Evolutionary conservation across 2,797 vertebrate genomes (phyloP), one percentile per base, ranked within the genome.

Genomic region (Lophura swinhoii): DNA sequence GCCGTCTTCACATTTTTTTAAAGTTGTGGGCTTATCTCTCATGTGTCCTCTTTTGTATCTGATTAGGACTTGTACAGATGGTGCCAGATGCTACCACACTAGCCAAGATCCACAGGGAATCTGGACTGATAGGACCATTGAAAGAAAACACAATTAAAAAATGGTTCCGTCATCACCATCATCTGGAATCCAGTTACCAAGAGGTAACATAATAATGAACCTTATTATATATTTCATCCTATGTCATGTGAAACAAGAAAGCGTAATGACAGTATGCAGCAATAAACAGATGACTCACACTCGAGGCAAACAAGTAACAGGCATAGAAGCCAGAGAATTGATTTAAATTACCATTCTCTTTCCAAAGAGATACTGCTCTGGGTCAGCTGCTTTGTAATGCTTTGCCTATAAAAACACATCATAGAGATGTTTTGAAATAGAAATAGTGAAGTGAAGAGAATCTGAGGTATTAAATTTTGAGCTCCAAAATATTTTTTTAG

Each of bases 71-170:
- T 90, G 87, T 98, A 18, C 96, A 98, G 92, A 97, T 98, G 96
- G 97, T 98, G 44, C 97, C 98, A 29, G 96, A 97, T 93, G 97
- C 98, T 73, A 90, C 96, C 29, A 97, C 98, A 2, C 95, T 98
- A 18, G 97, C 96, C 1, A 97, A 97, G 93, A 97, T 98, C 95
- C 98, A 98, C 87, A 96, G 97, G 80, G 86, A 93, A 74, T 96
- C 93, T 35, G 98, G 98, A 14, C 74, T 98, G 33, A 97, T 97
- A 67, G 97, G 97, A 80, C 97, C 98, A 1, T 18, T 98, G 87
- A 98, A 98, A 89, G 98, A 97, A 94, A 97, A 97, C 60, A 97
- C 97, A 48, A 97, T 98, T 87, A 96, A 97, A 76, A 98, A 98
- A 35, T 98, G 98, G 98, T 98, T 98, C 87, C 84, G 12, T 92